A percentile compares a stretch with the other conserved stretches of the same genome.
Evolutionary conservation across 2,113 vertebrate species (phyloP).

Genomic region (Accipiter cooperii): DNA sequence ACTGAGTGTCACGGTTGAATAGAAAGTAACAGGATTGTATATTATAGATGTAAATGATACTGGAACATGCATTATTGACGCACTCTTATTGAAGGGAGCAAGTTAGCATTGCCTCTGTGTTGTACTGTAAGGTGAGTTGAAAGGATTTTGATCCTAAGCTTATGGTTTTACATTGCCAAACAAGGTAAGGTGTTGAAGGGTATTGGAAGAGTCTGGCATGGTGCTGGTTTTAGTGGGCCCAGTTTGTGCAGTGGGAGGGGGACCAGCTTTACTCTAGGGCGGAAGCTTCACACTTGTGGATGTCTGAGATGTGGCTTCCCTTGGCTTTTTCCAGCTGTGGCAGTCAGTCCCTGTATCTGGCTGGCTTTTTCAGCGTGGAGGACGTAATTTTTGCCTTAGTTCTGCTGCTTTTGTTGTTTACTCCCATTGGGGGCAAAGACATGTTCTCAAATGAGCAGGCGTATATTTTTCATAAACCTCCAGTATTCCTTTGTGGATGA

Average conservation of each 20-base stretch:
- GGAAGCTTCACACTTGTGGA: fast-evolving
- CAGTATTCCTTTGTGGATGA: not conserved
- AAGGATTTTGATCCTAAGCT: not conserved
- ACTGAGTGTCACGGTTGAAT: not conserved
- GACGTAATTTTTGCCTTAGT: not conserved
- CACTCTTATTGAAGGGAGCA: not conserved
- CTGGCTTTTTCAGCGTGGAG: not conserved
- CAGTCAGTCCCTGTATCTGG: not conserved
- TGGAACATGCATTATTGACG: not conserved
- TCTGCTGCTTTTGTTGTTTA: not conserved
- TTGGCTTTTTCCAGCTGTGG: not conserved
- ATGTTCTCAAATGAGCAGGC: not conserved
- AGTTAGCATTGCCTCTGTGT: fast-evolving
- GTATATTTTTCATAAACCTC: not conserved
- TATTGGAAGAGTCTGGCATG: not conserved
- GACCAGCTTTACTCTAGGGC: not conserved
- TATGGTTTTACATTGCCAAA: not conserved
- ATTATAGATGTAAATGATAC: not conserved
- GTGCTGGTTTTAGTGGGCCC: not conserved
- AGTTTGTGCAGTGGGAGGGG: not conserved
- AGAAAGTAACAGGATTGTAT: not conserved
- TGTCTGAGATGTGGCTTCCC: not conserved
- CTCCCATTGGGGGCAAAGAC: not conserved
- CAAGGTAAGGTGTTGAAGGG: not conserved
- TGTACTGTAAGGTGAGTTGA: not conserved